These are phyloP conservation scores for Leptosomus discolor DNA, from an alignment of 2,113 vertebrate genomes.

Conservation along the genomic window DNA sequence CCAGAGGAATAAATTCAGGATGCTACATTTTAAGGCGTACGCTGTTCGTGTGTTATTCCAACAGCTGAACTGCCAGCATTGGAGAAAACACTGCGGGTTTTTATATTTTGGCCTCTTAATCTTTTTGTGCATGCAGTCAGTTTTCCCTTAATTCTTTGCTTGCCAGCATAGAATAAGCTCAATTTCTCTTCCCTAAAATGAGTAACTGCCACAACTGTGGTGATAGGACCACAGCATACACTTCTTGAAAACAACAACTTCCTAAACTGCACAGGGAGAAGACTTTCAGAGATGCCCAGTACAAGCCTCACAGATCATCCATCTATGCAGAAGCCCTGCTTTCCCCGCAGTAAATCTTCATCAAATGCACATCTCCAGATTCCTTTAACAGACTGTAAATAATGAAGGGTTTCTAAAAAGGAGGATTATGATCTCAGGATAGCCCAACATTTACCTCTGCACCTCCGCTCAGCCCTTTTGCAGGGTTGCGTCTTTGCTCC, in stretches of 20 bases:
- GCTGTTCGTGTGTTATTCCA: neutral
- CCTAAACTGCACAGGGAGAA: neutral
- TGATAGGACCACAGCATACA: accelerated
- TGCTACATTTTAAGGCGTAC: neutral
- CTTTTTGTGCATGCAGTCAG: neutral
- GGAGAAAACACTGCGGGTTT: neutral
- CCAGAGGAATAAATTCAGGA: neutral
- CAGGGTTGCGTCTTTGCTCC: neutral
- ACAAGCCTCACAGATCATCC: neutral
- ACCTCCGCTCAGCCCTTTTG: neutral
- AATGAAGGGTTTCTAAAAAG: neutral
- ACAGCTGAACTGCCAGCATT: neutral
- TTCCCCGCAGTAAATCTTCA: neutral
- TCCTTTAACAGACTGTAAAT: neutral
- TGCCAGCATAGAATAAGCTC: neutral
- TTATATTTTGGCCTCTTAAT: neutral
- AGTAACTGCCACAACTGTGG: neutral
- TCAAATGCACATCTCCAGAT: neutral
- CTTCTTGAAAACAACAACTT: neutral
- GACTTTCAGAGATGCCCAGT: neutral
- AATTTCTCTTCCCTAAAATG: neutral
- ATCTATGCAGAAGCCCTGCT: neutral
- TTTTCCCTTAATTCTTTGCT: neutral
- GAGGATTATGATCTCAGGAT: neutral
- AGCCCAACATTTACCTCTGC: neutral